Base-by-base conservation (phyloP, 1,140 invertebrate species). In the Drosophila murphyi region DNA sequence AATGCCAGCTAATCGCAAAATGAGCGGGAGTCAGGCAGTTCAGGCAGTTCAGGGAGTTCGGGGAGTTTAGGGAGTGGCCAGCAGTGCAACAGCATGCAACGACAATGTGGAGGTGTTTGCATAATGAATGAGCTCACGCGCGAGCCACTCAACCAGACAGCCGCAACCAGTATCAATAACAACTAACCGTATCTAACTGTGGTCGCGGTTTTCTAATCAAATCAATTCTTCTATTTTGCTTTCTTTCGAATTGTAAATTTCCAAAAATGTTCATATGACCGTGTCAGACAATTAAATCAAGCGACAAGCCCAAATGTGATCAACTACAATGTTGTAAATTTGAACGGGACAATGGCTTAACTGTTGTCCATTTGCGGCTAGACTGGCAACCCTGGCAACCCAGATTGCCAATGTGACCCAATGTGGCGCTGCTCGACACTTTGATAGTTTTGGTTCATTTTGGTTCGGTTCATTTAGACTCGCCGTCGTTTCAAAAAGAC, bases 1-100 rank as follows among this genome's bases (percentile, higher is more conserved):
- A 89, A 89, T 89, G 85, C 80, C 85, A 89, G 85, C 85, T 89
- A 89, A 89, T 89, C 85, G 78, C 75, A 89, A 89, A 85, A 72
- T 62, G 55, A 12, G 48, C 28, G 7, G 47, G 29, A 37, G 37
- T n/a, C 10, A 56, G n/a, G 6, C 35, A 35, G 52, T 20, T 20
- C 20, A 20, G 20, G 20, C 1, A 20, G 1, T 20, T 20, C 20
- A 20, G 20, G 20, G 20, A 20, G 20, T 20, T 20, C 20, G 20
- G 20, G 1, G 20, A 64, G 78, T 78, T 79, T 72, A 64, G 80
- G 79, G 80, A 76, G 3, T 31, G 47, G 20, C 20, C 20, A 20
- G 20, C 20, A 20, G 20, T 20, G 20, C 20, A 20, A 2, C 20
- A 20, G 20, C 20, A 20, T 1, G 6, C 6, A 29, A 3, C 28